Evolutionary conservation across 2,113 vertebrate genomes (phyloP).

Genomic region (Ursus arctos): DNA sequence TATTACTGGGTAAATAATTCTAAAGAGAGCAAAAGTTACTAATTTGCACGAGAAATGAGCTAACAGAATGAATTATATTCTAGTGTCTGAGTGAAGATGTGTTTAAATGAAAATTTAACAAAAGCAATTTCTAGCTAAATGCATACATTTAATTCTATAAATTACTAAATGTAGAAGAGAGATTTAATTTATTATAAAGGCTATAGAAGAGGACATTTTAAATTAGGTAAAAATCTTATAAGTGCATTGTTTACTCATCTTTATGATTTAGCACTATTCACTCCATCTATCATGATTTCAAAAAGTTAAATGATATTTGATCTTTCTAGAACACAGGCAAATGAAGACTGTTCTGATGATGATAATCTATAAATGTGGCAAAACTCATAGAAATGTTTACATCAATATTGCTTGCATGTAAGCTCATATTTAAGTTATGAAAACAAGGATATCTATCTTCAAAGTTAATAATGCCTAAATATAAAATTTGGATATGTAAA

Average conservation of each 20-base stretch:
- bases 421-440: conserved; percentile 63
- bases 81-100: conserved; percentile 34
- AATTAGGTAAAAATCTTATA: conserved; percentile 66
- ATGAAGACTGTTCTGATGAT: conserved; percentile 36
- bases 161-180: conserved; percentile 59
- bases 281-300: conserved; percentile 33
- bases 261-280: conserved; percentile 59
- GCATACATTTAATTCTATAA: conserved; percentile 3
- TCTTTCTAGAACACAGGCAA: conserved; percentile 67
- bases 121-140: conserved; percentile 2
- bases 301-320: conserved; percentile 68
- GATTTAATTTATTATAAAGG: conserved; percentile 53
- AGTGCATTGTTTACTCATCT: conserved; percentile 43
- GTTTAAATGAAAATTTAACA: conserved; percentile 42
- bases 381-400: conserved; percentile 31
- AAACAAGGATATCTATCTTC: conserved; percentile 57
- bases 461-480: conserved; percentile 54
- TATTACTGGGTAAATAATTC: conserved; percentile 10
- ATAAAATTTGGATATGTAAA: conserved; percentile 46
- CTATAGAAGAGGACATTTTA: conserved; percentile 27
- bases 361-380: neutral
- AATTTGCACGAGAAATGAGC: conserved; percentile 12
- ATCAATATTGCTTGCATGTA: neutral
- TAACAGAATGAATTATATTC: conserved; percentile 25
- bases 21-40: conserved; percentile 8